Percentiles rank a stretch among this genome's conserved stretches.
These are phyloP conservation scores for Anthopleura xanthogrammica DNA, from an alignment of 92 coral and sea anemone species.

Conservation along the genomic window DNA sequence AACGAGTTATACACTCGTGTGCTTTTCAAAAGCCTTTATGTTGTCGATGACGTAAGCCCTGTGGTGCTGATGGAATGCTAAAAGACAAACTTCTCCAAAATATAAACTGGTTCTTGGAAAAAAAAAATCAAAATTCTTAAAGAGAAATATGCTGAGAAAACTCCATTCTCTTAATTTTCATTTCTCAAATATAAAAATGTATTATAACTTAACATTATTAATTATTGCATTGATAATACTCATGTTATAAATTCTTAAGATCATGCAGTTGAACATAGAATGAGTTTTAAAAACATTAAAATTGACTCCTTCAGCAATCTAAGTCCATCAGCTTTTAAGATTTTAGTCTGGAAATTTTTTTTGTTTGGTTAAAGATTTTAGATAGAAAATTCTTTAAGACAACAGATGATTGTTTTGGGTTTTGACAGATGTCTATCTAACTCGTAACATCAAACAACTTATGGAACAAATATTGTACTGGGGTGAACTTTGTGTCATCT, in stretches of 20 bases:
- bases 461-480: neutral
- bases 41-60: neutral
- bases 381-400: neutral
- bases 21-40: neutral
- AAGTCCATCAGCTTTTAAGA: neutral
- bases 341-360: neutral
- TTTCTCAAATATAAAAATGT: neutral
- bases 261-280: neutral
- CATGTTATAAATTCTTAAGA: neutral
- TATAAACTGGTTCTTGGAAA: neutral
- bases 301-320: neutral
- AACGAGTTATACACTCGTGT: neutral
- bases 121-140: neutral
- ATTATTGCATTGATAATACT: too few relatives aligned
- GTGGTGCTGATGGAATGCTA: neutral
- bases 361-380: constrained; percentile 1
- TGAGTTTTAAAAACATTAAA: neutral
- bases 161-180: neutral
- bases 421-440: neutral
- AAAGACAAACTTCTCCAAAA: neutral
- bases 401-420: neutral
- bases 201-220: too few relatives aligned
- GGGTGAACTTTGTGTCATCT: neutral
- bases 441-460: neutral
- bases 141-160: neutral